Evolutionary conservation across 1,140 invertebrate species (phyloP).

Genomic region (Temnothorax curvispinosus): DNA sequence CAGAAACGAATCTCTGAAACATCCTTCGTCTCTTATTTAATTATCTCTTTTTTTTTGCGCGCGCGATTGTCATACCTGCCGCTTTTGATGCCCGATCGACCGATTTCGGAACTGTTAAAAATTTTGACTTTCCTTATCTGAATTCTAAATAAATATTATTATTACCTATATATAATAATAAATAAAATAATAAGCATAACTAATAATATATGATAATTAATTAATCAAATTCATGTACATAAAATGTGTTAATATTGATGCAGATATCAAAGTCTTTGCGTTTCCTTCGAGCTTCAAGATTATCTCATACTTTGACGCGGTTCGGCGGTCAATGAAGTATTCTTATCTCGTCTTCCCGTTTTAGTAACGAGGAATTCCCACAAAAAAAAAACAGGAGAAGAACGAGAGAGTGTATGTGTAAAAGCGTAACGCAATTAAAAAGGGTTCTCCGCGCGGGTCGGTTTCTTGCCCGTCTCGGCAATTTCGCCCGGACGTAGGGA

Average conservation of each 20-base stretch:
- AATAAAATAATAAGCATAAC: not conserved
- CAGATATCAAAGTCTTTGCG: not conserved
- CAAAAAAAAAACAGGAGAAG: not conserved
- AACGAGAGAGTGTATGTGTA: not conserved
- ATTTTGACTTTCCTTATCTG: not conserved
- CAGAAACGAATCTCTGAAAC: conserved; percentile 30
- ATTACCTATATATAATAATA: not conserved
- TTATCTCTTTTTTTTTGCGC: not conserved
- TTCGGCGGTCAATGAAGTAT: not conserved
- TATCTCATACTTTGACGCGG: conserved; percentile 1
- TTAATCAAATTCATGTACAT: not conserved
- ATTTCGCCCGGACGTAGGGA: conserved; percentile 24
- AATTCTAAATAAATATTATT: not conserved
- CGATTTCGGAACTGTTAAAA: not conserved
- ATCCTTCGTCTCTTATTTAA: not conserved
- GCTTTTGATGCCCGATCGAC: not conserved
- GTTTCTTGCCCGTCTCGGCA: conserved; percentile 40
- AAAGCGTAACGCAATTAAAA: conserved; percentile 36
- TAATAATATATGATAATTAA: conserved; percentile 18
- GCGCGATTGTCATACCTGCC: not conserved
- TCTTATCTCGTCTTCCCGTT: not conserved
- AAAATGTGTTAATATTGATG: not conserved
- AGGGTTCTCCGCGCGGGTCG: not conserved
- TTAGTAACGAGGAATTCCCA: not conserved
- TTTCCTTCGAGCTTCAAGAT: not conserved